Conservation (phyloP, 2,888 invertebrate species). For the Polydesmus complanatus region DNA sequence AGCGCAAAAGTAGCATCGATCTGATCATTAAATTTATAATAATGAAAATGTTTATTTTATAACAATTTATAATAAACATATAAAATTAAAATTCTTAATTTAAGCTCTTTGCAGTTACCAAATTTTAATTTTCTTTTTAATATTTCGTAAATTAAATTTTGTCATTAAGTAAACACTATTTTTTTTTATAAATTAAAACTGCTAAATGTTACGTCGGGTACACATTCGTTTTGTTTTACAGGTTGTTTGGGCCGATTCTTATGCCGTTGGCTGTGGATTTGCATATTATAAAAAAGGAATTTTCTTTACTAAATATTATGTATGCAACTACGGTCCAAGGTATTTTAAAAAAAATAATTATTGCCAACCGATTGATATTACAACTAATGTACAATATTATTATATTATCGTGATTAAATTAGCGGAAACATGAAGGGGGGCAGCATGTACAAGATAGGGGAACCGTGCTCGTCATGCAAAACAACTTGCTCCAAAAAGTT, state of each 20-base stretch:
- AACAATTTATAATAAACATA: too few species aligned
- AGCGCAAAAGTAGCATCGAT: too few species aligned
- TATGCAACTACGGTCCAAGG: conserved; percentile 69
- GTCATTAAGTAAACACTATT: too few species aligned
- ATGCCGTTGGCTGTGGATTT: conserved; percentile 4
- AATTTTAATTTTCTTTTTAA: too few species aligned
- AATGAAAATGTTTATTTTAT: too few species aligned
- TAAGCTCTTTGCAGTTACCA: neutral
- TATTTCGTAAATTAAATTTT: too few species aligned
- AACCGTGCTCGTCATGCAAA: neutral
- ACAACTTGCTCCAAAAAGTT: neutral
- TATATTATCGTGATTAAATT: neutral
- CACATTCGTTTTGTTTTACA: neutral
- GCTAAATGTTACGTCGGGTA: too few species aligned
- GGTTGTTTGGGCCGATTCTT: conserved; percentile 9
- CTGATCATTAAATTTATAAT: too few species aligned
- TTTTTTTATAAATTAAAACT: too few species aligned
- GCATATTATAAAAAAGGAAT: conserved; percentile 48
- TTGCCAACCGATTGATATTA: neutral
- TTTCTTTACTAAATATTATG: conserved; percentile 67
- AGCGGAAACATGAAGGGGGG: conserved; percentile 7
- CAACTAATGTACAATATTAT: too few species aligned
- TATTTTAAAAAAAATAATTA: conserved; percentile 2
- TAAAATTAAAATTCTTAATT: too few species aligned
- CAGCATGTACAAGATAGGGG: conserved; percentile 8